Evolutionary conservation across 2,888 invertebrate genomes (phyloP).

Genomic region (Myopa testacea): DNA sequence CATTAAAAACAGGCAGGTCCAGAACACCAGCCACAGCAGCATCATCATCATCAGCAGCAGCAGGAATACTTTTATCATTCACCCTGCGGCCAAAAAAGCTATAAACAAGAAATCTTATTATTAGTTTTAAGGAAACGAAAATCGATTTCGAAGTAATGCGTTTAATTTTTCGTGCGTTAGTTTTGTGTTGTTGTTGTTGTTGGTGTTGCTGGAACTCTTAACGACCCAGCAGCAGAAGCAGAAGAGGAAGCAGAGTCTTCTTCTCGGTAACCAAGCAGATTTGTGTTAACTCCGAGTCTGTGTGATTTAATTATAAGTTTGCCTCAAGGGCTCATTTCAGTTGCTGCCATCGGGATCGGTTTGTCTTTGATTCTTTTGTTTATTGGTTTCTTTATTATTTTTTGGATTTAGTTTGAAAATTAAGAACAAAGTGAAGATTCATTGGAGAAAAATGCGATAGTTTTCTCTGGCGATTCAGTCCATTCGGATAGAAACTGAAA

Average conservation of each 20-base stretch:
- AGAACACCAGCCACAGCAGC: neutral
- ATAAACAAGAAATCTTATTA: constrained; percentile 16
- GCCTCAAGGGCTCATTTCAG: constrained; percentile 2
- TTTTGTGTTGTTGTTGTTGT: neutral
- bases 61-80: constrained; percentile 3
- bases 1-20: no score
- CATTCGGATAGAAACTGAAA: no score
- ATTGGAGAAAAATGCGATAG: no score
- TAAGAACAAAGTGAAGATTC: neutral
- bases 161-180: constrained; percentile 1
- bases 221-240: neutral
- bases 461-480: no score
- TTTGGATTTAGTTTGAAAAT: neutral
- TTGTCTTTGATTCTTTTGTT: neutral
- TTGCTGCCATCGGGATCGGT: neutral
- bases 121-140: constrained; percentile 28
- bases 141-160: constrained; percentile 42
- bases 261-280: no score
- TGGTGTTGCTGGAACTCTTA: neutral
- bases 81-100: constrained; percentile 3
- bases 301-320: constrained; percentile 8
- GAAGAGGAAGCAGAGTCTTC: no score
- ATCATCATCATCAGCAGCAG: constrained; percentile 9
- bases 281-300: neutral
- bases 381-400: neutral